A percentile compares a stretch with the other conserved stretches of the same genome.
Evolutionary conservation across 2,797 vertebrate genomes (phyloP).

Genomic region (Dendrocincla fuliginosa): DNA sequence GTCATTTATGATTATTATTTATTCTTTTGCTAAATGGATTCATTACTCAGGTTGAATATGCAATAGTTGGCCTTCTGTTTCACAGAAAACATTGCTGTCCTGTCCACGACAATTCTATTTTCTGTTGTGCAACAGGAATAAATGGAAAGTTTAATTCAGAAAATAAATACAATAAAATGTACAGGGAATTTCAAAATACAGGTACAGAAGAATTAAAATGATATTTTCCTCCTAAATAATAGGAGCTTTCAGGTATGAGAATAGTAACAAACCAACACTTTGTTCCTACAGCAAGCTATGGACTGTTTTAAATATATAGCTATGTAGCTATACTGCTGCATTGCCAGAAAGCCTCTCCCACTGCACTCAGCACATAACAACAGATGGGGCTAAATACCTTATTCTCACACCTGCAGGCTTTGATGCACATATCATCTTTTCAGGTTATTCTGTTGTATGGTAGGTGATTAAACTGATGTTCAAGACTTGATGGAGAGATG

Average conservation of each 20-base stretch:
- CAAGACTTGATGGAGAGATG: constrained; percentile 20
- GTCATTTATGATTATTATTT: constrained; percentile 49
- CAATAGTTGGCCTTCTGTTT: neutral
- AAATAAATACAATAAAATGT: neutral
- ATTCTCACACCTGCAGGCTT: constrained; percentile 38
- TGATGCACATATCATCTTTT: neutral
- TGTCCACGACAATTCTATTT: neutral
- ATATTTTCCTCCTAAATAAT: neutral
- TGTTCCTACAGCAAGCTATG: neutral
- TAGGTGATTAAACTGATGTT: neutral
- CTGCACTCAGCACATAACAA: neutral
- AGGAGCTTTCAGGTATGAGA: neutral
- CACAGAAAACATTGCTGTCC: neutral
- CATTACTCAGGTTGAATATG: neutral
- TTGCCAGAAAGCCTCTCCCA: neutral
- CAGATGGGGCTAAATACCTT: constrained; percentile 20
- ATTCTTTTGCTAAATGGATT: constrained; percentile 24
- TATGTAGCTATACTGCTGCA: neutral
- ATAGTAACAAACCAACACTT: neutral
- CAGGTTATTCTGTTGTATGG: neutral
- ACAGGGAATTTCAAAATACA: neutral
- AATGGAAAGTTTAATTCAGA: neutral
- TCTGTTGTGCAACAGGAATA: neutral
- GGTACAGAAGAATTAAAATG: neutral
- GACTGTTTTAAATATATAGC: neutral